A percentile compares a stretch with the other conserved stretches of the same genome.
phyloP scores from a whole-genome alignment of 2,797 vertebrate species.

The Chiroxiphia lanceolata region DNA sequence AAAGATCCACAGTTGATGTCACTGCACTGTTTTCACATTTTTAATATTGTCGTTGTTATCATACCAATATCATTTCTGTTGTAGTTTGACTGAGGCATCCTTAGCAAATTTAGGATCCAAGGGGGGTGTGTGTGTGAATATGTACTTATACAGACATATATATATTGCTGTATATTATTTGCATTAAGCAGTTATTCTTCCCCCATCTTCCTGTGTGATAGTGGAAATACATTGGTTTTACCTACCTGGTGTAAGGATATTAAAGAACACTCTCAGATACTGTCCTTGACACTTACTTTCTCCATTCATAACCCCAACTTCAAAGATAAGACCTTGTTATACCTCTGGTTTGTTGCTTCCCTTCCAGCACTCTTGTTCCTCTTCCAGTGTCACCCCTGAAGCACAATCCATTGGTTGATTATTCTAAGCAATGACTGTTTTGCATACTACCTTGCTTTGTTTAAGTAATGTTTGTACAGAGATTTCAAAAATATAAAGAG shows the following conservation, averaged over 20 bases:
- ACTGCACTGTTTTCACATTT: not conserved
- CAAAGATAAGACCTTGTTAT: not conserved
- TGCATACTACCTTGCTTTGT: conserved; percentile 31
- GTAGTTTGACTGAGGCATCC: not conserved
- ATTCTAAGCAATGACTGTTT: conserved; percentile 25
- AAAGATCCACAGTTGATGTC: not conserved
- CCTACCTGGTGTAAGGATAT: not conserved
- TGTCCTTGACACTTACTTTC: not conserved
- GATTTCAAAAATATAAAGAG: conserved; percentile 48
- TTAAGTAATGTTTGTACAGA: conserved; percentile 49
- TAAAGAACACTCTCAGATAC: not conserved
- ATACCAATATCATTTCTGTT: not conserved
- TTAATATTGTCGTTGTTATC: not conserved
- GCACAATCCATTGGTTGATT: not conserved
- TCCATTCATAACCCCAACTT: not conserved
- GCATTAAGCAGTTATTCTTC: conserved; percentile 1
- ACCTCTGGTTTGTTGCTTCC: not conserved
- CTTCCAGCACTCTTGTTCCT: not conserved
- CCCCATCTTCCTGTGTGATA: not conserved
- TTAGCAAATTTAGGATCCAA: not conserved
- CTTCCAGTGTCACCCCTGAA: not conserved
- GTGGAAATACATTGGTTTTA: not conserved
- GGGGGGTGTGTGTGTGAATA: not conserved
- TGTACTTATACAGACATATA: not conserved
- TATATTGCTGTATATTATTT: conserved; percentile 21